Percentiles rank a stretch among this genome's conserved stretches.
Conservation (phyloP, 2,113 vertebrate genomes). For the Prietella phreatophila region DNA sequence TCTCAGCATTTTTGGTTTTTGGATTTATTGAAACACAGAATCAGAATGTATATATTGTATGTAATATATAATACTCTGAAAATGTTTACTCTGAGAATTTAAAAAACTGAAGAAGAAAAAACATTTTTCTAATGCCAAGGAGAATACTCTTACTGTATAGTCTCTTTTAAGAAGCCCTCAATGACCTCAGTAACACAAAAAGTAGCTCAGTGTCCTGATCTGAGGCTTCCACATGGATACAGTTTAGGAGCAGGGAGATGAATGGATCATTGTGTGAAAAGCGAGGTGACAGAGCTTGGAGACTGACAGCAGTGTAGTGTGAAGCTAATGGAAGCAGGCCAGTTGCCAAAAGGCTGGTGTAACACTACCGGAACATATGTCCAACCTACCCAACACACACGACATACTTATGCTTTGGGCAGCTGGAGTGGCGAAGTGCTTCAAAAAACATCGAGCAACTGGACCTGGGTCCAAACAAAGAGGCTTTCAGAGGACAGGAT, state of each 20-base stretch:
- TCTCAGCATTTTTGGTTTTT: too few species aligned
- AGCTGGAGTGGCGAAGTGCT: slow-evolving; percentile 33
- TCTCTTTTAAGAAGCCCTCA: not conserved
- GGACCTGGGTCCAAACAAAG: slow-evolving; percentile 38
- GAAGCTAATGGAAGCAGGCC: slow-evolving; percentile 44
- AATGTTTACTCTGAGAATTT: not conserved
- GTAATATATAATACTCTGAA: too few species aligned
- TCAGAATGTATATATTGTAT: not conserved
- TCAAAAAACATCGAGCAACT: slow-evolving; percentile 40
- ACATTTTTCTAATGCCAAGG: not conserved
- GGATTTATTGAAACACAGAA: not conserved
- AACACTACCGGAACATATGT: slow-evolving; percentile 39
- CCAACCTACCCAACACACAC: slow-evolving; percentile 29
- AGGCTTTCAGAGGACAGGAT: slow-evolving; percentile 31
- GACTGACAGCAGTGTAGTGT: slow-evolving; percentile 43
- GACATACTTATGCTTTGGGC: slow-evolving; percentile 38
- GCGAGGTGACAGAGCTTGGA: slow-evolving; percentile 28
- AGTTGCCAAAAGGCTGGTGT: slow-evolving; percentile 35
- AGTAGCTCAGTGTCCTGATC: not conserved
- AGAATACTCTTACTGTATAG: not conserved
- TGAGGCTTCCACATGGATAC: slow-evolving; percentile 4
- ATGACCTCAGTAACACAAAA: slow-evolving; percentile 1
- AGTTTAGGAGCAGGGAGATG: not conserved
- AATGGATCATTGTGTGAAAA: slow-evolving; percentile 38
- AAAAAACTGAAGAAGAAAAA: not conserved